Evolutionary conservation across 2,888 invertebrate species (phyloP).

Genomic region (Aporophyla lueneburgensis): DNA sequence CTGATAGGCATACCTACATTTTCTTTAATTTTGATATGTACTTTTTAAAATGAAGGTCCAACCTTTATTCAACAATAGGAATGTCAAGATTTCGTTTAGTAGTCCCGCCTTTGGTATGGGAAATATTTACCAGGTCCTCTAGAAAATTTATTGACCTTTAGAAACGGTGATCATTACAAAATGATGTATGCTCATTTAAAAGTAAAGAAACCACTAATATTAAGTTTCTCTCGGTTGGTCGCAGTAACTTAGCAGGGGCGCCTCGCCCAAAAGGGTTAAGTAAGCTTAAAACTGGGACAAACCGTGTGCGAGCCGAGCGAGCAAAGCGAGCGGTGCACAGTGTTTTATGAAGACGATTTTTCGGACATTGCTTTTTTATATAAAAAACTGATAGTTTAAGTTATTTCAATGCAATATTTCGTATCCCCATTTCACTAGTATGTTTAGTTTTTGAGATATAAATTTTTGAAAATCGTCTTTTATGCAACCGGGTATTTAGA

Average conservation of each 20-base stretch:
- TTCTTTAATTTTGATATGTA: not conserved
- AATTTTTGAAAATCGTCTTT: too few species aligned
- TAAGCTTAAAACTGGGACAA: not conserved
- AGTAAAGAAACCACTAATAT: not conserved
- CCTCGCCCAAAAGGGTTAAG: not conserved
- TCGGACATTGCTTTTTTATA: too few species aligned
- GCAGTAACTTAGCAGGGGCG: not conserved
- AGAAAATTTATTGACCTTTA: not conserved
- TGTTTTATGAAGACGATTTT: too few species aligned
- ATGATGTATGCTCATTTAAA: too few species aligned
- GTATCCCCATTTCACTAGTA: too few species aligned
- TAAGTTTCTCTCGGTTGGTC: not conserved
- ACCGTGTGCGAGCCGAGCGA: not conserved
- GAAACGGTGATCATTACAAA: too few species aligned
- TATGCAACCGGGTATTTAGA: too few species aligned
- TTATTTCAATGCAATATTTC: too few species aligned
- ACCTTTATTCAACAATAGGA: not conserved
- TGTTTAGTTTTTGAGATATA: too few species aligned
- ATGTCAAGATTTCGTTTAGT: not conserved
- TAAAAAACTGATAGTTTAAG: too few species aligned
- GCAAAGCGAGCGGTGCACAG: not conserved
- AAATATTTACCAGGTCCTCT: too few species aligned
- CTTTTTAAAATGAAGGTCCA: not conserved
- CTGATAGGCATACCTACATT: not conserved
- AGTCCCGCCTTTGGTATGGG: not conserved